Evolutionary conservation across 2,113 vertebrate genomes (phyloP).

Genomic region (Ibidorhyncha struthersii): DNA sequence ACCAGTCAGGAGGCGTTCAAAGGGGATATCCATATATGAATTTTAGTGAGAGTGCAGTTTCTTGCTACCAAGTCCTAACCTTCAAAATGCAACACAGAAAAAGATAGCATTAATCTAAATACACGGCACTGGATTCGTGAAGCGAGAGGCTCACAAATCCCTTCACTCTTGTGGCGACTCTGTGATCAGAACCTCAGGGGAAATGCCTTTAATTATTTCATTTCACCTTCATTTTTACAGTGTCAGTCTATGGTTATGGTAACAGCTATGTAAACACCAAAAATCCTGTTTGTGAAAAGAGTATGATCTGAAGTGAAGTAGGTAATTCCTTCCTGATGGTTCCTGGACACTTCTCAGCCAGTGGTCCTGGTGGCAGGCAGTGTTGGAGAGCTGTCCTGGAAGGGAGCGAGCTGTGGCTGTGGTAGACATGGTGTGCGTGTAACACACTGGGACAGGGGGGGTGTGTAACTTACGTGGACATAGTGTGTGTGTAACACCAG

Average conservation of each 20-base stretch:
- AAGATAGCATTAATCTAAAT: background rate
- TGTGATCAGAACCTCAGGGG: background rate
- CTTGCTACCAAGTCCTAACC: background rate
- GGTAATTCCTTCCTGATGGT: rapidly evolving
- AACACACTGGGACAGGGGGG: rapidly evolving
- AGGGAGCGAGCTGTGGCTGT: background rate
- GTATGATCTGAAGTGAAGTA: background rate
- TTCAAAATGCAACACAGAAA: background rate
- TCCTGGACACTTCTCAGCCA: background rate
- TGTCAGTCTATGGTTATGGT: background rate
- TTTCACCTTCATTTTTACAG: background rate
- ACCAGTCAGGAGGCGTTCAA: constrained; percentile 32
- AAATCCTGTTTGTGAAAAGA: background rate
- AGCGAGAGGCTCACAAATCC: background rate
- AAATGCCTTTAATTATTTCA: background rate
- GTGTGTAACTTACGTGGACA: background rate
- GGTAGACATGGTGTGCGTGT: rapidly evolving
- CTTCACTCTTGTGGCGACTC: background rate
- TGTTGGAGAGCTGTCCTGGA: background rate
- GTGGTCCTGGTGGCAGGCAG: background rate
- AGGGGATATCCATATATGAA: constrained; percentile 46
- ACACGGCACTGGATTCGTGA: rapidly evolving
- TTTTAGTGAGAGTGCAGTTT: constrained; percentile 38
- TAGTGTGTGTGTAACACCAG: background rate
- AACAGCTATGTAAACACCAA: background rate